Conservation (phyloP, 2,113 vertebrate species). For the Tragelaphus scriptus region DNA sequence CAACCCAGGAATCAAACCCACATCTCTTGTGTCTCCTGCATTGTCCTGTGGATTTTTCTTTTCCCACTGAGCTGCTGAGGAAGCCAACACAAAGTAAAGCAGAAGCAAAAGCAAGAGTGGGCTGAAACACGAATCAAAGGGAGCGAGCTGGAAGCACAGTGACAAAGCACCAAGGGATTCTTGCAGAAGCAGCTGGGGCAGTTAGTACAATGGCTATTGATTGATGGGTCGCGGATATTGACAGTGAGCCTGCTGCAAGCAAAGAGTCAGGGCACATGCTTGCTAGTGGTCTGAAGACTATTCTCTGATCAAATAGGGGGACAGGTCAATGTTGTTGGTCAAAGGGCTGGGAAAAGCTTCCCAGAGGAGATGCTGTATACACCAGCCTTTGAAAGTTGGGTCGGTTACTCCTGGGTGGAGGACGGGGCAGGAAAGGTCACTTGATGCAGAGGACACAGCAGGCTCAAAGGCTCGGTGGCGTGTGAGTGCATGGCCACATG, state of each 20-base stretch:
- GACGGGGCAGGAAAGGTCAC: not conserved
- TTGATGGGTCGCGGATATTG: fast-evolving
- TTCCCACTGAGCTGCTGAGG: not conserved
- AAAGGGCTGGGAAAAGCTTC: not conserved
- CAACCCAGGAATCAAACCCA: not conserved
- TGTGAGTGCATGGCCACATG: fast-evolving
- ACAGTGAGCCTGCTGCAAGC: fast-evolving
- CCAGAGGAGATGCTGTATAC: not conserved
- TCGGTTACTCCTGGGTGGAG: not conserved
- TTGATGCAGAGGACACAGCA: not conserved
- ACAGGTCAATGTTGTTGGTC: not conserved
- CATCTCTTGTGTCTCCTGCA: not conserved
- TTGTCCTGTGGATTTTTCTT: not conserved
- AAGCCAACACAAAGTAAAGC: not conserved
- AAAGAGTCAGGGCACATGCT: not conserved
- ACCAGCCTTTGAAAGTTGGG: not conserved
- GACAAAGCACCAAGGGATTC: not conserved
- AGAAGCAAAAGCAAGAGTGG: not conserved
- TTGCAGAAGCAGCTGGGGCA: not conserved
- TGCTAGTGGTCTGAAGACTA: not conserved
- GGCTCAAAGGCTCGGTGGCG: fast-evolving
- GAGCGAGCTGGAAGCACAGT: fast-evolving
- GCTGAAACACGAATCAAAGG: not conserved
- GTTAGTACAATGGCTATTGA: fast-evolving
- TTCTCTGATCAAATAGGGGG: not conserved